Evolutionary conservation across 2,797 vertebrate genomes (phyloP).

Genomic region (Aselliscus stoliczkanus): DNA sequence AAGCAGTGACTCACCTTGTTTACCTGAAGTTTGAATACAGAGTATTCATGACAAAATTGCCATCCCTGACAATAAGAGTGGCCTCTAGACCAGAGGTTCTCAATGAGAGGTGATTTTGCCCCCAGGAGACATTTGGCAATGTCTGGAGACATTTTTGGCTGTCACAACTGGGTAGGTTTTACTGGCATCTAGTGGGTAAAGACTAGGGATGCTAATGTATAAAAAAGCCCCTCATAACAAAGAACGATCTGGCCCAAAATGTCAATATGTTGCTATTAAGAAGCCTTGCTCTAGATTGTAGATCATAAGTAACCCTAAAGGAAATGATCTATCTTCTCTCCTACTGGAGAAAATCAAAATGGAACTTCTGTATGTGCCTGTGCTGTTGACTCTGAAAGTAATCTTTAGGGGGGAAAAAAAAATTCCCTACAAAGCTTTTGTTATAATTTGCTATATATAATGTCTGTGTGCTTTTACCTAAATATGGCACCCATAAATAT

Average conservation of each 20-base stretch:
- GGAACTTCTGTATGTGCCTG: background rate
- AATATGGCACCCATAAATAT: conserved; percentile 10
- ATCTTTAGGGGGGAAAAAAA: background rate
- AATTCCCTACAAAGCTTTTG: conserved; percentile 22
- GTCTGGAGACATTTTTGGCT: conserved; percentile 17
- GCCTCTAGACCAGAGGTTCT: conserved; percentile 42
- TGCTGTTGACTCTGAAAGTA: conserved; percentile 17
- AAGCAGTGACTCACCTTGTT: conserved; percentile 70
- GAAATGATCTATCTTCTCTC: background rate
- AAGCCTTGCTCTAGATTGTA: conserved; percentile 14
- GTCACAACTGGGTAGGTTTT: background rate
- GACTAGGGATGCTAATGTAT: background rate
- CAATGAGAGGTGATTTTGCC: conserved; percentile 24
- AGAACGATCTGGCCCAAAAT: conserved; percentile 36
- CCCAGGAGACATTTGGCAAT: background rate
- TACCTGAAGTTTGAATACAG: conserved; percentile 63
- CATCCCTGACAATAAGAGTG: conserved; percentile 10
- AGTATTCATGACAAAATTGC: conserved; percentile 60
- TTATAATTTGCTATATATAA: conserved; percentile 35
- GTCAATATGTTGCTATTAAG: background rate
- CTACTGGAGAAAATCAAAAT: background rate
- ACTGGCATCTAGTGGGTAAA: conserved; percentile 4
- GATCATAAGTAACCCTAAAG: conserved; percentile 15
- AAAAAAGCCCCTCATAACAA: background rate
- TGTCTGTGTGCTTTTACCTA: conserved; percentile 14